Base-by-base conservation (phyloP, 2,888 invertebrate genomes). In the Morpho achilles region DNA sequence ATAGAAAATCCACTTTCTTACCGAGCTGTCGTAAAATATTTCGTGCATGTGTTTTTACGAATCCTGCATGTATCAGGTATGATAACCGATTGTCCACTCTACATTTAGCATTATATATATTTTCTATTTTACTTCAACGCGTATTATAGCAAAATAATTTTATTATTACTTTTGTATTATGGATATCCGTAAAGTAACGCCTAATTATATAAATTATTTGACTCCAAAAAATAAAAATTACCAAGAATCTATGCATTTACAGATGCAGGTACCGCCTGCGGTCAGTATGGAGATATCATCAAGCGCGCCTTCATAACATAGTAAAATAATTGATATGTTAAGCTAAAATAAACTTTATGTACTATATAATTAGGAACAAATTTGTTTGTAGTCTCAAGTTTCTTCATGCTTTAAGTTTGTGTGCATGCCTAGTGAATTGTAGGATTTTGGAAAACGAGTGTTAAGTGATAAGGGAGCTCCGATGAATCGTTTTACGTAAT, bases 391-490 rank as follows among this genome's bases (percentile, higher is more conserved):
- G 83, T 82, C 79, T 82, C 82, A 79, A 83, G 75, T 82, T 80
- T 80, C 79, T 84, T 86, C 82, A 82, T 84, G 89, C 88, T 89
- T 88, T 88, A 87, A 87, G 82, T 84, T 87, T 65, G 64, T 64
- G 69, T 79, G 72, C 80, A 78, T 68, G 72, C 72, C 55, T 68
- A 62, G 74, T 75, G 71, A 60, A 62, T 58, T 56, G 59, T 61
- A 62, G 44, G 16, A 16, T 16, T 16, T 16, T 16, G 16, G 51
- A 43, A 32, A 32, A 32, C 32, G 32, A 32, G 57, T 44, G 51
- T 61, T 53, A 50, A 53, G 49, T 55, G 60, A 57, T 62, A 60
- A 59, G 62, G 62, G 64, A 60, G 66, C 52, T 59, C 63, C 59
- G 63, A 67, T 63, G 60, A 62, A 64, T 66, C 9, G 45, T 42